Base-by-base conservation (phyloP, 2,113 vertebrate species). In the Haemorhous mexicanus region DNA sequence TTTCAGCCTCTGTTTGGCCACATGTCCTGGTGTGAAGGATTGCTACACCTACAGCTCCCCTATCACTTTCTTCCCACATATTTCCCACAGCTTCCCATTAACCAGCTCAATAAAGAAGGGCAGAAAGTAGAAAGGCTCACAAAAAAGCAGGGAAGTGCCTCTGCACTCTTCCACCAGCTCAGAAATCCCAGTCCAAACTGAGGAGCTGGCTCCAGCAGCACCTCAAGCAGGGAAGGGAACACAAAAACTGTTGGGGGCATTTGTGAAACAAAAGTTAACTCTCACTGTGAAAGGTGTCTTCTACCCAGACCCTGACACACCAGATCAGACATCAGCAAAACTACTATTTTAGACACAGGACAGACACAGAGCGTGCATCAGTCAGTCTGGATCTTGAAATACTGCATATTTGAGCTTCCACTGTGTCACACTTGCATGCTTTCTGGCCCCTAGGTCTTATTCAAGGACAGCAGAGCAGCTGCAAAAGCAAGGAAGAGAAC, bases 381-480 rank as follows among this genome's bases (percentile, higher is more conserved):
- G 49, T 55, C 82, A 73, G 49, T 24, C 61, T 87, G 69, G 68
- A 74, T 85, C 94, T 67, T 92, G 93, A 91, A 94, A 87, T 55
- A 35, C 47, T 21, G 89, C 90, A 84, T 87, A 70, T 84, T 46
- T 94, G 69, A 88, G 72, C 76, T 72, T 78, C 37, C 39, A 17
- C 39, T 78, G 64, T 86, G 88, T 46, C 73, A 86, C 33, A 47
- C 10, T 28, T 18, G 44, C 69, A 35, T 32, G 49, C 35, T 55
- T 91, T 62, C 74, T 88, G 79, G 49, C 43, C 82, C 46, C 30
- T 4, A 63, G 76, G 43, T 89, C 84, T 70, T 39, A 52, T 52
- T 78, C 91, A 97, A 97, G 94, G 95, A 56, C 93, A 89, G 84
- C 44, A 85, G 49, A 93, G 63, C 79, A 88, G 88, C 79, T 92